Conservation (phyloP, 2,888 invertebrate species). For the Branchipolynoe longqiensis region DNA sequence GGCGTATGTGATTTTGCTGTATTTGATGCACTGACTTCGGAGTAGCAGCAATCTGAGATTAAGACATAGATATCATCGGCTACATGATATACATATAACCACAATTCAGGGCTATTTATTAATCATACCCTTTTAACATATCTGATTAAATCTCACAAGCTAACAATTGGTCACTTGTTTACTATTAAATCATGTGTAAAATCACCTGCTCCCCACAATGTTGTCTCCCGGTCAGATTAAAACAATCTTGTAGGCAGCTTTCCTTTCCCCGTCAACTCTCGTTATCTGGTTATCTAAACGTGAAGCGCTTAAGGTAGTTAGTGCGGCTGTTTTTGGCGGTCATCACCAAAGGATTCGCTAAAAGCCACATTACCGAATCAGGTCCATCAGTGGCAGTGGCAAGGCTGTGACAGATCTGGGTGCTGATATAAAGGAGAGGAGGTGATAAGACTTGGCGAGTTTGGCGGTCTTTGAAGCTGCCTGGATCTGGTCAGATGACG, state of each 20-base stretch:
- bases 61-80: too few relatives aligned
- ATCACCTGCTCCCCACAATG: slow-evolving; percentile 38
- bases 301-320: slow-evolving; percentile 38
- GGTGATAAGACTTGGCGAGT: slow-evolving; percentile 42
- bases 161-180: slow-evolving; percentile 17
- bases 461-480: neutral
- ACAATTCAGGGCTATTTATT: too few relatives aligned
- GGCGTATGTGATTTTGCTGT: too few relatives aligned
- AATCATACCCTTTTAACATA: too few relatives aligned
- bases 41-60: too few relatives aligned
- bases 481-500: too few relatives aligned
- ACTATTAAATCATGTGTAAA: slow-evolving; percentile 8
- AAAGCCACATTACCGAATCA: slow-evolving; percentile 37
- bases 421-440: neutral
- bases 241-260: slow-evolving; percentile 40
- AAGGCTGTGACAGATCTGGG: slow-evolving; percentile 16
- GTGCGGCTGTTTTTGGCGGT: neutral
- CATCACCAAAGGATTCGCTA: slow-evolving; percentile 10
- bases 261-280: neutral
- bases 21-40: too few relatives aligned
- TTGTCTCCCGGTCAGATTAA: slow-evolving; percentile 43
- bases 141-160: slow-evolving; percentile 33
- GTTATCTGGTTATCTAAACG: slow-evolving; percentile 28
- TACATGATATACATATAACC: too few relatives aligned
- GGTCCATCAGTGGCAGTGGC: neutral